Evolutionary conservation across 2,797 vertebrate species (phyloP).

Genomic region (Protosalanx chinensis): DNA sequence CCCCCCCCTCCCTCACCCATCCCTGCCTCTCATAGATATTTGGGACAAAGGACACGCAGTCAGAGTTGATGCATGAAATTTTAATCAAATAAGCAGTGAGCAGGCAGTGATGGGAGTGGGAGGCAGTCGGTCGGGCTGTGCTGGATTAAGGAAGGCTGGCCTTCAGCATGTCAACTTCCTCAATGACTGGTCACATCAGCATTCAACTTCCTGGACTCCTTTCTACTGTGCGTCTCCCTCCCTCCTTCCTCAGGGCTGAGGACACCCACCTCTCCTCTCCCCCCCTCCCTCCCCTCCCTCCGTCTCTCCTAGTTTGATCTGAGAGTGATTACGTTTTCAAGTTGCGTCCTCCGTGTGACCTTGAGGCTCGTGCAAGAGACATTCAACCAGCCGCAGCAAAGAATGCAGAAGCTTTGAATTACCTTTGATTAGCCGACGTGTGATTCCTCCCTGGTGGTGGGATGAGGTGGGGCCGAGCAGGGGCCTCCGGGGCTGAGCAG

Average conservation of each 20-base stretch:
- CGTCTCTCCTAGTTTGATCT: slow-evolving; percentile 14
- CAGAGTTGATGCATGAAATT: slow-evolving; percentile 60
- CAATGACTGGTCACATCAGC: slow-evolving; percentile 47
- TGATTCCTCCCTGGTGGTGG: background rate
- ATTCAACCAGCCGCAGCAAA: background rate
- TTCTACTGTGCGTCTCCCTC: slow-evolving; percentile 18
- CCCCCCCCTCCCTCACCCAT: background rate
- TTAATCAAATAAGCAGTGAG: slow-evolving; percentile 60
- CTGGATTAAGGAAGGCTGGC: slow-evolving; percentile 53
- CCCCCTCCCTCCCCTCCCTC: background rate
- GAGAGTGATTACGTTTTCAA: slow-evolving; percentile 13
- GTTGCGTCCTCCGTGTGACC: slow-evolving; percentile 35
- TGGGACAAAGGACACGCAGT: slow-evolving; percentile 37
- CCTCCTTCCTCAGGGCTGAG: background rate
- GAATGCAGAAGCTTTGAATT: slow-evolving; percentile 14
- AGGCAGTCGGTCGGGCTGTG: slow-evolving; percentile 43
- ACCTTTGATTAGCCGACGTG: background rate
- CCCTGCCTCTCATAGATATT: slow-evolving; percentile 4
- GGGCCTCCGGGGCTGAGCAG: background rate
- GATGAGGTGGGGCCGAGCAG: slow-evolving; percentile 14
- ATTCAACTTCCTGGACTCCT: slow-evolving; percentile 15
- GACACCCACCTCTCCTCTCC: background rate
- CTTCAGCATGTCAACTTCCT: slow-evolving; percentile 49
- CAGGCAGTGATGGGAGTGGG: slow-evolving; percentile 52
- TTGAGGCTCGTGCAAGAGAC: slow-evolving; percentile 28